phyloP scores from a whole-genome alignment of 2,888 invertebrate genomes.

The Diloba caeruleocephala region DNA sequence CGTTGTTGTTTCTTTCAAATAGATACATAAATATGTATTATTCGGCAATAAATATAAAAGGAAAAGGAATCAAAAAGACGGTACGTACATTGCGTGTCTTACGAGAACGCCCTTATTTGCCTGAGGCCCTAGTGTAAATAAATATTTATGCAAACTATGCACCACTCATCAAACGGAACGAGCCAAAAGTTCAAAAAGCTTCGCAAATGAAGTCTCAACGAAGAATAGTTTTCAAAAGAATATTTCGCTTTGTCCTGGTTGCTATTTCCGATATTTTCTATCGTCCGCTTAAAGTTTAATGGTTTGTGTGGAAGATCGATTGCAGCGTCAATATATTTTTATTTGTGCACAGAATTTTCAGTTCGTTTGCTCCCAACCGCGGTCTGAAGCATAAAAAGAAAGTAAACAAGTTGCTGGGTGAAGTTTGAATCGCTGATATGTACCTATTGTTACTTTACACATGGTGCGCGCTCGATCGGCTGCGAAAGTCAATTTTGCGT shows the following conservation, averaged over 20 bases:
- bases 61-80: constrained; percentile 4
- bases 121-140: constrained; percentile 43
- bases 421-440: constrained; percentile 56
- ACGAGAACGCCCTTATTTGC: constrained; percentile 8
- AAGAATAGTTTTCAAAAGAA: constrained; percentile 76
- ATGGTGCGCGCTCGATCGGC: constrained; percentile 51
- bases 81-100: constrained; percentile 1
- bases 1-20: no score
- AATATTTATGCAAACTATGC: constrained; percentile 55
- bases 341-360: constrained; percentile 76
- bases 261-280: constrained; percentile 76
- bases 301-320: constrained; percentile 76
- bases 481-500: constrained; percentile 54
- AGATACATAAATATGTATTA: no score
- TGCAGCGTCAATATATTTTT: constrained; percentile 80
- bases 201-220: constrained; percentile 69
- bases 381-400: constrained; percentile 57
- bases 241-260: constrained; percentile 76
- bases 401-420: constrained; percentile 53
- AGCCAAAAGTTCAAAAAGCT: constrained; percentile 61
- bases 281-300: constrained; percentile 79
- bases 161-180: constrained; percentile 57
- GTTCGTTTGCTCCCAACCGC: constrained; percentile 67
- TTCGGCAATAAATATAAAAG: no score
- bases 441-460: constrained; percentile 58